These are phyloP conservation scores for Caloenas nicobarica DNA, from an alignment of 2,113 vertebrate species.

Conservation along the genomic window DNA sequence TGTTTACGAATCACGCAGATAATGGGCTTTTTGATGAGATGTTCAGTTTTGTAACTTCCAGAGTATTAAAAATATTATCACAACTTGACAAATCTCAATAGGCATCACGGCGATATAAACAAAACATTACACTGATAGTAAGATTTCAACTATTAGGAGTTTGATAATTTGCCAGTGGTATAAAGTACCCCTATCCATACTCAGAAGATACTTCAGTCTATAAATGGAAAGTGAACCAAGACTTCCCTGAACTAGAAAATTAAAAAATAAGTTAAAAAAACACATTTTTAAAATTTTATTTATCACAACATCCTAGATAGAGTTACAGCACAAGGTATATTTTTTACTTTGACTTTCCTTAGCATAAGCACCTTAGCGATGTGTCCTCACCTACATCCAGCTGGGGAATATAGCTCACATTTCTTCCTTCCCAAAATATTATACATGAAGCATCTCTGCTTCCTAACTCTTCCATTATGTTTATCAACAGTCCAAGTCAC, in stretches of 20 bases:
- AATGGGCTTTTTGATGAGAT: not conserved
- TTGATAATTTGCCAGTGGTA: not conserved
- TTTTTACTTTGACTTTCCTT: not conserved
- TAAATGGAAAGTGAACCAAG: rapidly evolving
- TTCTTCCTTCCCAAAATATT: not conserved
- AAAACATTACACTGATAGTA: not conserved
- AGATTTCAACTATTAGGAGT: not conserved
- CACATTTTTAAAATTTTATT: not conserved
- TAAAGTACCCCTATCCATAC: not conserved
- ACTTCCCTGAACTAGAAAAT: not conserved
- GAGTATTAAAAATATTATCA: not conserved
- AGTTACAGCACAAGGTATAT: rapidly evolving
- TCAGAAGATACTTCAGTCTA: not conserved
- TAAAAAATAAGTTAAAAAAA: not conserved
- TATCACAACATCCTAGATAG: not conserved
- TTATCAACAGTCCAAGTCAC: not conserved
- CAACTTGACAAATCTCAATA: not conserved
- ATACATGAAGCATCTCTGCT: rapidly evolving
- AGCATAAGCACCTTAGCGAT: not conserved
- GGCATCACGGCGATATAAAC: not conserved
- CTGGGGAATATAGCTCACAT: not conserved
- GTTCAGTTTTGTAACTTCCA: not conserved
- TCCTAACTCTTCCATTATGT: rapidly evolving
- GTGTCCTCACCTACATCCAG: not conserved
- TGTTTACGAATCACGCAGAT: not conserved